A percentile compares a stretch with the other conserved stretches of the same genome.
Conservation (phyloP, 2,797 vertebrate species). For the Phoxinus dragarum region DNA sequence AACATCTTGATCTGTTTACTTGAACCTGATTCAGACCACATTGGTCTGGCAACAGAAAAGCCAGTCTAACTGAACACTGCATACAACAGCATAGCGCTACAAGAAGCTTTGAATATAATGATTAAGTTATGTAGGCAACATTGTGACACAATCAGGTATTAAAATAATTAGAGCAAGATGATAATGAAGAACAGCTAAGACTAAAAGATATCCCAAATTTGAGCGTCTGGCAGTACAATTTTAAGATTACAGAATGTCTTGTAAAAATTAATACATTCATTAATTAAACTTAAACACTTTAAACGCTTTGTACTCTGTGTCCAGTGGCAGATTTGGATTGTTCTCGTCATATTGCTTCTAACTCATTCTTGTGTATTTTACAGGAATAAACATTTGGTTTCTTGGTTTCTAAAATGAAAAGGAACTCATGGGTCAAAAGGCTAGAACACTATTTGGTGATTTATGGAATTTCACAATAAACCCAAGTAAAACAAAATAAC, state of each 20-base stretch:
- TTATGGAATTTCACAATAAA: background rate
- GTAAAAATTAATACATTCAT: background rate
- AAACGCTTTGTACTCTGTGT: background rate
- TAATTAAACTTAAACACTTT: background rate
- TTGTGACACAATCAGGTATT: background rate
- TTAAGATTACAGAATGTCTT: background rate
- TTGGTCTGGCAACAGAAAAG: conserved; percentile 42
- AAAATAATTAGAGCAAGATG: background rate
- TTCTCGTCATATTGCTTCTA: background rate
- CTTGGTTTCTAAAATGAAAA: conserved; percentile 33
- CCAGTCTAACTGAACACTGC: background rate
- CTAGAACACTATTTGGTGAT: background rate
- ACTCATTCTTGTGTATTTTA: conserved; percentile 6
- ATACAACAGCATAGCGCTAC: background rate
- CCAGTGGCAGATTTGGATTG: background rate
- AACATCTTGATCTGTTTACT: conserved; percentile 37
- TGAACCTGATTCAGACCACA: conserved; percentile 45
- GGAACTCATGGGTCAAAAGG: background rate
- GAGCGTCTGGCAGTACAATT: background rate
- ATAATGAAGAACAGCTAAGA: background rate
- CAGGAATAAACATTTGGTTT: conserved; percentile 5
- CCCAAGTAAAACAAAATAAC: background rate
- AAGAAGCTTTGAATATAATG: background rate
- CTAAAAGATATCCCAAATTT: background rate
- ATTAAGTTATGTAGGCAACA: background rate